Percentiles rank a stretch among this genome's conserved stretches.
Conservation (phyloP, 2,797 vertebrate species). For the Mycteria americana region DNA sequence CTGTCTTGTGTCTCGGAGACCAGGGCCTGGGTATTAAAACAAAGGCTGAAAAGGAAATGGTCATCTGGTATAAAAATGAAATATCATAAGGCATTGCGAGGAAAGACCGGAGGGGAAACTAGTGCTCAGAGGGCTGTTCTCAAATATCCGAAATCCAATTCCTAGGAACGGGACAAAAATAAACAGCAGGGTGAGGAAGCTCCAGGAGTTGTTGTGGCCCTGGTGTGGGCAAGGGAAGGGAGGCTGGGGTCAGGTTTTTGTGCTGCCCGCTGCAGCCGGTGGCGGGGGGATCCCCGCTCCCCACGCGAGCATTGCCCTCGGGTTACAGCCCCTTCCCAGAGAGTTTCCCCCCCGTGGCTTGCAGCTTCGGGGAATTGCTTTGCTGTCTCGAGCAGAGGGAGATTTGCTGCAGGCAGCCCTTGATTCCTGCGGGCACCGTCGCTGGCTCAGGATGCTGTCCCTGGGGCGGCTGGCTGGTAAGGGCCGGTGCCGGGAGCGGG, state of each 20-base stretch:
- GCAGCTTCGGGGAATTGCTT: neutral
- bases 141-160: neutral
- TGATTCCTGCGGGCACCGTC: fast-evolving
- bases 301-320: fast-evolving
- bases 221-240: neutral
- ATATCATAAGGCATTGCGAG: neutral
- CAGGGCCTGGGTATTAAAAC: neutral
- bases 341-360: neutral
- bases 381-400: neutral
- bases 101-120: neutral
- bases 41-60: slow-evolving; percentile 23
- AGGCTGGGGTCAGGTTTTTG: neutral
- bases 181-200: neutral
- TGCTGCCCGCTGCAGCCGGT: neutral
- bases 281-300: fast-evolving
- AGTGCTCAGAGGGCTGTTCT: neutral
- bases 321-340: neutral
- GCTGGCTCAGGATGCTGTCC: neutral
- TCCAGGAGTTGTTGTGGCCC: fast-evolving
- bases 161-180: neutral
- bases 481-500: neutral
- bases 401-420: neutral
- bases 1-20: neutral
- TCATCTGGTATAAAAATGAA: neutral
- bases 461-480: fast-evolving